These are phyloP conservation scores for Heterohyrax brucei DNA, from an alignment of 2,797 vertebrate species.

Conservation along the genomic window DNA sequence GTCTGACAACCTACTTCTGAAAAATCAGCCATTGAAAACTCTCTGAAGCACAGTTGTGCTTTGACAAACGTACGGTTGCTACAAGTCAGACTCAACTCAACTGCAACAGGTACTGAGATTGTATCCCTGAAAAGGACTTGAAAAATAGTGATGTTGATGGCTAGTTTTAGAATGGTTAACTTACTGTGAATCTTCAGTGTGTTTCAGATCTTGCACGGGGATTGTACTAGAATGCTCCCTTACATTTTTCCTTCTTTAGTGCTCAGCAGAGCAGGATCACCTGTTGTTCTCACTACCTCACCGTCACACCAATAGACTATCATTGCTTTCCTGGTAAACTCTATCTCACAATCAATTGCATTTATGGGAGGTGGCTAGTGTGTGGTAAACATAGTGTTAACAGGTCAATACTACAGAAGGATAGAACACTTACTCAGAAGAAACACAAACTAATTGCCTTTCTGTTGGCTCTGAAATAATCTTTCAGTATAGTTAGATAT, in stretches of 20 bases:
- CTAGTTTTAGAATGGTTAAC: not conserved
- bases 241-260: not conserved
- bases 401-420: not conserved
- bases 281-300: not conserved
- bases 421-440: not conserved
- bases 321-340: not conserved
- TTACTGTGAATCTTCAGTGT: not conserved
- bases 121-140: not conserved
- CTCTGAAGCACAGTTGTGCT: not conserved
- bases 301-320: not conserved
- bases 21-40: not conserved
- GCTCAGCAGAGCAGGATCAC: not conserved
- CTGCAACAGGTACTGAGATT: not conserved
- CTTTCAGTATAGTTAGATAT: slow-evolving; percentile 67
- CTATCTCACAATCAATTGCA: not conserved
- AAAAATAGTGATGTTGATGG: not conserved
- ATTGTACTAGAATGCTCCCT: not conserved
- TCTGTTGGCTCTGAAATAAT: slow-evolving; percentile 64
- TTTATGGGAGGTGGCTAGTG: not conserved
- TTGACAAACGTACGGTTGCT: not conserved
- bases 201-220: not conserved
- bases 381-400: not conserved
- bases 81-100: not conserved
- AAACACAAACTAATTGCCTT: slow-evolving; percentile 76
- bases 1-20: not conserved